Base-by-base conservation (phyloP, 2,888 invertebrate species). In the Rotaria magnacalcarata region DNA sequence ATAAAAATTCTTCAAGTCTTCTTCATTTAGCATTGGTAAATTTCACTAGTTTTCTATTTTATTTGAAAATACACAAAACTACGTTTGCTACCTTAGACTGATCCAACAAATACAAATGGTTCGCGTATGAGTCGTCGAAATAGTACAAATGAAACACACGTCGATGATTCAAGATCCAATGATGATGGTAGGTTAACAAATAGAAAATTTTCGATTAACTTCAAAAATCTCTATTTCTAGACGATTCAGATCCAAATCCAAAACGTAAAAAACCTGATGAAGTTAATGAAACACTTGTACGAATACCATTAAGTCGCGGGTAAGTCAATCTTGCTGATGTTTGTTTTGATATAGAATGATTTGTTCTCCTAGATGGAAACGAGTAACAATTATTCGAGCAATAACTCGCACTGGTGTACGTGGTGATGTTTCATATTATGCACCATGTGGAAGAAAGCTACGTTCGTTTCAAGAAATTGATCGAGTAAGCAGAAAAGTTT, bases 371-470 rank as follows among this genome's bases (percentile, higher is more conserved):
- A 87, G 87, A n/a, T 87, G 74, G 54, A 85, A 74, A 56, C 50
- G 87, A 80, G 85, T 80, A 24, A 85, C 85, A 7, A 50, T 85
- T n/a, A 60, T 87, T 10, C 85, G 74, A 19, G 85, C 84, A 52
- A 50, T 87, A 52, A 85, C 87, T 19, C 80, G 47, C 41, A 87
- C 52, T 84, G 96, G 96, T 67, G 94, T 94, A 88, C 94, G 95
- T 88, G 96, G 97, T n/a, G 97, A 97, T 90, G 97, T 98, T 84
- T 93, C 94, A 87, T 98, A 98, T 91, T 94, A 94, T 88, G 93
- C 93, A 84, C 94, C 94, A 0, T 93, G 93, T 89, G 93, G 93
- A 67, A 93, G 93, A 89, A 93, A 92, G 87, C 92, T 94, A 89
- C 92, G 93, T 88, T 93, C 92, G 88, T 93, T 93, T 89, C 92